phyloP scores from a whole-genome alignment of 2,888 invertebrate genomes.

The Agelastica alni region DNA sequence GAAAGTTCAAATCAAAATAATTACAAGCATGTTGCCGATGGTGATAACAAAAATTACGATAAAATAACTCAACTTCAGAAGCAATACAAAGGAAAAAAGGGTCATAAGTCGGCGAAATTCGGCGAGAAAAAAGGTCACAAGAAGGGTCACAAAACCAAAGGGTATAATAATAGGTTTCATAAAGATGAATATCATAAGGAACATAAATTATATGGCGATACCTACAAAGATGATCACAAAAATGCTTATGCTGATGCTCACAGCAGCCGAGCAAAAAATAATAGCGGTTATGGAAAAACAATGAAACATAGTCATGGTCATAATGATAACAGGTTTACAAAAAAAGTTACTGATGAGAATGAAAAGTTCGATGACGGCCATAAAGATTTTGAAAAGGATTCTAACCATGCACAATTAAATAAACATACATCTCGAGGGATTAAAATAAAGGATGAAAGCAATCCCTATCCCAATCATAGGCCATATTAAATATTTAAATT shows the following conservation, averaged over 20 bases:
- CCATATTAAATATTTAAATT: constrained; percentile 5
- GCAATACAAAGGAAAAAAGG: constrained; percentile 69
- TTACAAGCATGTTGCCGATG: constrained; percentile 62
- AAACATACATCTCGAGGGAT: background rate
- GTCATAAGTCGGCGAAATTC: constrained; percentile 70
- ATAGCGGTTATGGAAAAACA: background rate
- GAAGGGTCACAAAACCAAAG: constrained; percentile 77
- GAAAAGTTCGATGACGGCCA: constrained; percentile 12
- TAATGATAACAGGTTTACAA: constrained; percentile 7
- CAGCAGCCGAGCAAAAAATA: background rate
- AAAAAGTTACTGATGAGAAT: constrained; percentile 8
- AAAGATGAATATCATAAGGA: constrained; percentile 79
- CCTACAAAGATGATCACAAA: background rate
- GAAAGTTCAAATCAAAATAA: constrained; percentile 47
- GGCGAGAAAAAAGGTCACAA: constrained; percentile 78
- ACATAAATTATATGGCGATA: constrained; percentile 64
- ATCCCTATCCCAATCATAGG: constrained; percentile 5
- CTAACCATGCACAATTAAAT: constrained; percentile 3
- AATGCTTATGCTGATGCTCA: background rate
- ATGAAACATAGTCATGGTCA: constrained; percentile 1
- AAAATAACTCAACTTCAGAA: constrained; percentile 66
- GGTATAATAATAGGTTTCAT: constrained; percentile 78
- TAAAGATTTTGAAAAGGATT: constrained; percentile 13
- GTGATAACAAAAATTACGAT: constrained; percentile 50
- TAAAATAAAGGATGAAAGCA: constrained; percentile 1